Percentiles rank a stretch among this genome's conserved stretches.
Conservation (phyloP, 2,797 vertebrate species). For the Sorex maritimensis region DNA sequence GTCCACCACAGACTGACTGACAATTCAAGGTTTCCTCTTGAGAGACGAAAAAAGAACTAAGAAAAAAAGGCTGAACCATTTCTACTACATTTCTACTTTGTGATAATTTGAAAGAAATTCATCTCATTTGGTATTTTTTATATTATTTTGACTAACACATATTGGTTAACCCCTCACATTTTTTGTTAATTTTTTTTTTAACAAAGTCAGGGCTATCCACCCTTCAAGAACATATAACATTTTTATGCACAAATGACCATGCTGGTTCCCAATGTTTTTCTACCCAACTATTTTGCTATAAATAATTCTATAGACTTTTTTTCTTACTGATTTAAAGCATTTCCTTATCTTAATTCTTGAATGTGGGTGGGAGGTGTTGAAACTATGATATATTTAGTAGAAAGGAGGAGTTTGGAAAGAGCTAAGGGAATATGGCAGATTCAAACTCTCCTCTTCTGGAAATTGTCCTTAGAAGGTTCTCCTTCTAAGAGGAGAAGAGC, state of each 20-base stretch:
- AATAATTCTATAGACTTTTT: constrained; percentile 23
- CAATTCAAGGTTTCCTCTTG: background rate
- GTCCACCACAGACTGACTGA: background rate
- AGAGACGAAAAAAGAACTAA: background rate
- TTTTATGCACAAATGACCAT: constrained; percentile 52
- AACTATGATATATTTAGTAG: background rate
- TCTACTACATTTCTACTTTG: background rate
- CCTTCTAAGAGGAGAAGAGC: background rate
- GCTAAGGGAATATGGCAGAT: background rate
- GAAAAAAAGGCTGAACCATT: background rate
- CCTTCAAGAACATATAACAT: constrained; percentile 6
- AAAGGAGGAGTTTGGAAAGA: constrained; percentile 5
- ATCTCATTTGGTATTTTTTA: background rate
- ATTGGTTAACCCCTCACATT: background rate
- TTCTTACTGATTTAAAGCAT: background rate
- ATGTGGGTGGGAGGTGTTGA: background rate
- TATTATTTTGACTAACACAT: constrained; percentile 3
- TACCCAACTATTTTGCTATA: constrained; percentile 40
- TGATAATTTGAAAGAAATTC: constrained; percentile 25
- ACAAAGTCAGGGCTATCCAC: background rate
- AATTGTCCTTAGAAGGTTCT: background rate
- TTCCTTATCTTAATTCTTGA: background rate
- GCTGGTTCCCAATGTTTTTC: background rate
- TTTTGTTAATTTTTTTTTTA: constrained; percentile 52
- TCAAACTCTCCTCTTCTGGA: background rate